A percentile compares a stretch with the other conserved stretches of the same genome.
phyloP scores from a whole-genome alignment of 23 tunicate genomes.

The Trididemnum miniatum region DNA sequence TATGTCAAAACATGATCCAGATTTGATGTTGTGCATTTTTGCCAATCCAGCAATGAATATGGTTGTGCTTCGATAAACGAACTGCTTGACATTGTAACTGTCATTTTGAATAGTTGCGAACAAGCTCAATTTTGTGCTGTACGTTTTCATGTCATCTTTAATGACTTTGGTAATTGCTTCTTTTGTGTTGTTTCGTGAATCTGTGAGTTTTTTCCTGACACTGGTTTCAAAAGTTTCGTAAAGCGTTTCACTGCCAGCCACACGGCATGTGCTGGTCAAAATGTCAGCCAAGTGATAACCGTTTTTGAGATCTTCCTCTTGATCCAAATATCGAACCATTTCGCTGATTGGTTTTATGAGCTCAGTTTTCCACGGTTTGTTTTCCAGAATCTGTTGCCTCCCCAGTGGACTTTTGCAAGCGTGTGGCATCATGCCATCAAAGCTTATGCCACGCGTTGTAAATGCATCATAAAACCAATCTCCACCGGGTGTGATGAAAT shows the following conservation, averaged over 20 bases:
- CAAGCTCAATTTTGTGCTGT: neutral
- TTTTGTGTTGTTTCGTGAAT: neutral
- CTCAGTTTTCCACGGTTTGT: neutral
- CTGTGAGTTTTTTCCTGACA: neutral
- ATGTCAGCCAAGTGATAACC: conserved; percentile 45
- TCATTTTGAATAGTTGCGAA: neutral
- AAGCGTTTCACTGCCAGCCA: conserved; percentile 18
- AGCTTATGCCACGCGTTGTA: neutral
- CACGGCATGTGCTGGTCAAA: conserved; percentile 7
- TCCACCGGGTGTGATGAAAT: neutral
- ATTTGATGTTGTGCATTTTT: neutral
- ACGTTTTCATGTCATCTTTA: neutral
- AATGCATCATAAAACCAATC: neutral
- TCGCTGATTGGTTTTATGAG: conserved; percentile 30
- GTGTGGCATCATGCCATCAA: neutral
- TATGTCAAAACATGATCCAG: neutral
- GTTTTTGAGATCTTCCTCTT: conserved; percentile 2
- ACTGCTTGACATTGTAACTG: neutral
- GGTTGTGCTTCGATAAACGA: neutral
- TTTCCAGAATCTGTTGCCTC: neutral
- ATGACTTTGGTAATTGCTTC: neutral
- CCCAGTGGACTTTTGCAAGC: conserved; percentile 11
- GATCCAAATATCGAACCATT: conserved; percentile 33
- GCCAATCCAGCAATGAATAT: neutral
- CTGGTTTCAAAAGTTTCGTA: neutral